Percentiles rank a stretch among this genome's conserved stretches.
phyloP scores from a whole-genome alignment of 2,888 invertebrate genomes.

The Anthoptus insignis region DNA sequence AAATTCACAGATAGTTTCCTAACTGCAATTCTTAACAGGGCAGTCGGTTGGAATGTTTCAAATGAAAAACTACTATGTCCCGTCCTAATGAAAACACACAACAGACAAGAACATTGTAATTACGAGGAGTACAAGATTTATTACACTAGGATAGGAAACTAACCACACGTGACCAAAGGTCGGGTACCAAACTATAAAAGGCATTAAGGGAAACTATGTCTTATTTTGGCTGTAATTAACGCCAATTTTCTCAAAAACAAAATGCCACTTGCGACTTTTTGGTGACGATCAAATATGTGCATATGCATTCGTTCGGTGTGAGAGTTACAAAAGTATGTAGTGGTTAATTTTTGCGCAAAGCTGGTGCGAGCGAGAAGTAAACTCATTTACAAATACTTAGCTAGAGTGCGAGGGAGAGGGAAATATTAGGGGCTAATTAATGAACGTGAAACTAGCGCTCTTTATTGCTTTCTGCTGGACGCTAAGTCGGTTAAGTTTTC shows the following conservation, averaged over 20 bases:
- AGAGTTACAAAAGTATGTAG: slow-evolving; percentile 77
- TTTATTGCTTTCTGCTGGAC: slow-evolving; percentile 86
- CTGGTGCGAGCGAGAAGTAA: slow-evolving; percentile 77
- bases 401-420: slow-evolving; percentile 74
- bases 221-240: slow-evolving; percentile 71
- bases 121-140: slow-evolving; percentile 85
- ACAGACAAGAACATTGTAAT: slow-evolving; percentile 85
- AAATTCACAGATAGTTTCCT: not conserved
- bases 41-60: slow-evolving; percentile 45
- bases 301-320: slow-evolving; percentile 82
- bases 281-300: slow-evolving; percentile 61
- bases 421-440: slow-evolving; percentile 83
- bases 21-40: slow-evolving; percentile 30
- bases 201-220: slow-evolving; percentile 68
- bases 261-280: slow-evolving; percentile 60
- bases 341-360: slow-evolving; percentile 88
- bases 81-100: slow-evolving; percentile 83
- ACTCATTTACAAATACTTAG: slow-evolving; percentile 84
- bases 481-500: slow-evolving; percentile 84
- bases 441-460: slow-evolving; percentile 87
- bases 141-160: slow-evolving; percentile 81
- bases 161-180: slow-evolving; percentile 78
- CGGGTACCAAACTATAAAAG: slow-evolving; percentile 58
- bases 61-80: slow-evolving; percentile 53
- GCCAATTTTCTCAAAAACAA: slow-evolving; percentile 63